These are phyloP conservation scores for Germaria angustata DNA, from an alignment of 2,888 invertebrate genomes.

Conservation along the genomic window DNA sequence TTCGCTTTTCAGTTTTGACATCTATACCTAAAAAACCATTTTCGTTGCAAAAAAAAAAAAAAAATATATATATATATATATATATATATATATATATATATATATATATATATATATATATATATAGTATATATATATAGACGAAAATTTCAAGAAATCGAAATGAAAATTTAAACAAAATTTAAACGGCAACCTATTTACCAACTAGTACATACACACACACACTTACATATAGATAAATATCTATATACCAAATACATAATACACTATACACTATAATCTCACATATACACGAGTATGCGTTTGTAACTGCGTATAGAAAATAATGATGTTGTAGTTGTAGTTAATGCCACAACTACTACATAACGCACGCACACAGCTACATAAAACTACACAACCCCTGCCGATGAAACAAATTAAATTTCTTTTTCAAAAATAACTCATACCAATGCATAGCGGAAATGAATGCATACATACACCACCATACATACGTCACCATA, in stretches of 20 bases:
- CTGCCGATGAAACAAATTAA: conserved; percentile 62
- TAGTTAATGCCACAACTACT: conserved; percentile 38
- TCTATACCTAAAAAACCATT: conserved; percentile 61
- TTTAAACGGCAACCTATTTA: conserved; percentile 62
- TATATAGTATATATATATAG: too few relatives aligned
- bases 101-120: too few relatives aligned
- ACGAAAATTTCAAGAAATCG: conserved; percentile 51
- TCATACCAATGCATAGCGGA: conserved; percentile 43
- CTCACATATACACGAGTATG: not conserved
- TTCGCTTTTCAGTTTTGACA: conserved; percentile 53
- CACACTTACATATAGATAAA: not conserved
- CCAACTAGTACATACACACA: conserved; percentile 30
- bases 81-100: too few relatives aligned
- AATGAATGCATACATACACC: not conserved
- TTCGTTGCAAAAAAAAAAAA: conserved; percentile 63
- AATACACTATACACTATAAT: not conserved
- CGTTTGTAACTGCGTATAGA: not conserved
- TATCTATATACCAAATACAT: too few relatives aligned
- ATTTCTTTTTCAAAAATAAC: conserved; percentile 60
- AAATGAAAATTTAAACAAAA: conserved; percentile 67
- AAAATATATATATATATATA: too few relatives aligned
- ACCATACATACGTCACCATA: not conserved
- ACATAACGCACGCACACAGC: not conserved
- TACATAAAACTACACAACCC: conserved; percentile 38
- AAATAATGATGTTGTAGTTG: conserved; percentile 58